Conservation (phyloP, 1,140 invertebrate genomes). For the Calycopis cecrops region DNA sequence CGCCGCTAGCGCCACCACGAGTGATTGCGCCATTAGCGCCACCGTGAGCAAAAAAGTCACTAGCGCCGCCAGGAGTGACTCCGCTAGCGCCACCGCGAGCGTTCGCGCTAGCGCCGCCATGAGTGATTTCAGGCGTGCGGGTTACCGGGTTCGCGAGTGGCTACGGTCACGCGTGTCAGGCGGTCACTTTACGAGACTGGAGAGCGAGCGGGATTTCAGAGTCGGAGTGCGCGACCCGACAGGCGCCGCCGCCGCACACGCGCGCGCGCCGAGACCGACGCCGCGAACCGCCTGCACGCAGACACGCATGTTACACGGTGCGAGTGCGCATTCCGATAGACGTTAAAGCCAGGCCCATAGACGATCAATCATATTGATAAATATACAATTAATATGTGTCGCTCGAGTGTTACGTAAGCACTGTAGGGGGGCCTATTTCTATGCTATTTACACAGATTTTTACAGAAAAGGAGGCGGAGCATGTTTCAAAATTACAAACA, state of each 20-base stretch:
- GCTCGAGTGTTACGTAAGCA: too few relatives aligned
- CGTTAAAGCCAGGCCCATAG: too few relatives aligned
- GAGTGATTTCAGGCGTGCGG: neutral
- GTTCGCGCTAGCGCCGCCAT: neutral
- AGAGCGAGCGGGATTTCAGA: conserved; percentile 74
- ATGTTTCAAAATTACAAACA: too few relatives aligned
- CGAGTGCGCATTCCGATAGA: neutral
- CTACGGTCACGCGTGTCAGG: conserved; percentile 39
- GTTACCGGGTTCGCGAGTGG: conserved; percentile 16
- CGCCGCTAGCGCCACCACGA: too few relatives aligned
- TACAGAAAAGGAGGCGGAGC: too few relatives aligned
- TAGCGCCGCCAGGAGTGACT: neutral
- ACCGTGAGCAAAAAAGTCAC: neutral
- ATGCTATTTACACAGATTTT: too few relatives aligned
- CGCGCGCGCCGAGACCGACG: conserved; percentile 44
- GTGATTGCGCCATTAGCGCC: neutral
- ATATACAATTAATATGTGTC: too few relatives aligned
- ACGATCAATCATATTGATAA: too few relatives aligned
- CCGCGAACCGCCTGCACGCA: conserved; percentile 61
- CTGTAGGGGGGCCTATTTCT: too few relatives aligned
- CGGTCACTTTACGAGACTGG: conserved; percentile 71
- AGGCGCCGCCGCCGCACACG: conserved; percentile 44
- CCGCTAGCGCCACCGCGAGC: neutral
- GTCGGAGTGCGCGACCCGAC: conserved; percentile 59
- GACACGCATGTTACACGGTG: conserved; percentile 15